A percentile compares a stretch with the other conserved stretches of the same genome.
Evolutionary conservation across 1,140 invertebrate species (phyloP).

Genomic region (Penaeus japonicus): DNA sequence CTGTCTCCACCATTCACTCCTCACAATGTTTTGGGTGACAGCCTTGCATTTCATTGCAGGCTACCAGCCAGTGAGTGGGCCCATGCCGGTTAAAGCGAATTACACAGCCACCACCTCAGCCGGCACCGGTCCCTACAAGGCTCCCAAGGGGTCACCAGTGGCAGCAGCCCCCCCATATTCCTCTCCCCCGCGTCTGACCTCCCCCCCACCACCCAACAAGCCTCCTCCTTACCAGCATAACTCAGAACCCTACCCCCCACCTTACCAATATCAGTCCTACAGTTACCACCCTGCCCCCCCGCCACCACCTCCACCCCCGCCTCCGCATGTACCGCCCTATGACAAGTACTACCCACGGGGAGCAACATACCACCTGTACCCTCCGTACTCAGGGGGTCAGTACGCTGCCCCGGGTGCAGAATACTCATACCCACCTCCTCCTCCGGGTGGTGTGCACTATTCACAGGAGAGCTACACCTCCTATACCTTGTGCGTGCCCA

Average conservation of each 20-base stretch:
- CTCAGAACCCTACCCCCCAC: constrained; percentile 50
- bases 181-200: constrained; percentile 52
- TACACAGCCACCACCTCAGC: constrained; percentile 52
- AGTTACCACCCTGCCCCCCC: constrained; percentile 39
- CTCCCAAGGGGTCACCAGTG: constrained; percentile 53
- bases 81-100: constrained; percentile 55
- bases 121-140: constrained; percentile 47
- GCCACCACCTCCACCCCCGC: constrained; percentile 30
- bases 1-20: constrained; percentile 17
- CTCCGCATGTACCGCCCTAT: constrained; percentile 48
- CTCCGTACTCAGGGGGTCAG: constrained; percentile 52
- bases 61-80: constrained; percentile 59
- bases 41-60: constrained; percentile 55
- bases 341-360: constrained; percentile 54
- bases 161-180: constrained; percentile 56
- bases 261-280: constrained; percentile 50
- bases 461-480: constrained; percentile 58
- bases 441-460: constrained; percentile 54
- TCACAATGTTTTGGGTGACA: constrained; percentile 35
- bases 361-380: constrained; percentile 54
- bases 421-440: constrained; percentile 54
- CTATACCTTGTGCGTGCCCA: constrained; percentile 53
- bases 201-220: constrained; percentile 50
- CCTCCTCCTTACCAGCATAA: constrained; percentile 45
- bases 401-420: constrained; percentile 50